These are phyloP conservation scores for Penelope pileata DNA, from an alignment of 2,113 vertebrate genomes.

Conservation along the genomic window DNA sequence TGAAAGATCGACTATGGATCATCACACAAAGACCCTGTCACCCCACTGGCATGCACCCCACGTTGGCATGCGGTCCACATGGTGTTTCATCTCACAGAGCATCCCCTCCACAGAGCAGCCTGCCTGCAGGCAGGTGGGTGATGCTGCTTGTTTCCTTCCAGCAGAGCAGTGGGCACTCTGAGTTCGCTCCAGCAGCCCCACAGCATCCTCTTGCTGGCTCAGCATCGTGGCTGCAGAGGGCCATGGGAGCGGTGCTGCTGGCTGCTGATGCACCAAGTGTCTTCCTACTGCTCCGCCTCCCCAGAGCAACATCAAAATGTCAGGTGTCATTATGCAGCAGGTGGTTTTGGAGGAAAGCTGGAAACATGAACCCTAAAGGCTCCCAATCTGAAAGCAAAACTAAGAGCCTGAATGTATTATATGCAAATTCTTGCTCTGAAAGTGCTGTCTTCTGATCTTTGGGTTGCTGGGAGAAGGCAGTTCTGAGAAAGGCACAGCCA, in stretches of 20 bases:
- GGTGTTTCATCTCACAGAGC: neutral
- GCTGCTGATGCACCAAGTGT: neutral
- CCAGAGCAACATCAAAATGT: neutral
- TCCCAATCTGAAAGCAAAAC: neutral
- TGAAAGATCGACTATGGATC: neutral
- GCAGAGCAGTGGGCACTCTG: neutral
- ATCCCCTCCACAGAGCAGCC: neutral
- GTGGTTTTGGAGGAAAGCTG: neutral
- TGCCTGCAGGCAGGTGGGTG: rapidly evolving
- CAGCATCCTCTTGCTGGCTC: neutral
- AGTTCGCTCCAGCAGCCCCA: neutral
- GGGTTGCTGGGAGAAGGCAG: neutral
- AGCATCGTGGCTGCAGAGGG: neutral
- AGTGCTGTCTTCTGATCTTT: neutral
- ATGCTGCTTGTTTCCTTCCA: neutral
- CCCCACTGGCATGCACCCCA: neutral
- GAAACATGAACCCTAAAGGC: neutral
- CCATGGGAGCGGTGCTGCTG: neutral
- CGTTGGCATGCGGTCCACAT: neutral
- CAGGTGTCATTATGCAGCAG: neutral
- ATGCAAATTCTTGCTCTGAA: neutral
- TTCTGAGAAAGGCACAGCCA: neutral
- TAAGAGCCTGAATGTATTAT: neutral
- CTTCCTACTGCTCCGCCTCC: neutral
- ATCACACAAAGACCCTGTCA: neutral